Conservation (phyloP, 2,888 invertebrate genomes). For the Ceriagrion tenellum region DNA sequence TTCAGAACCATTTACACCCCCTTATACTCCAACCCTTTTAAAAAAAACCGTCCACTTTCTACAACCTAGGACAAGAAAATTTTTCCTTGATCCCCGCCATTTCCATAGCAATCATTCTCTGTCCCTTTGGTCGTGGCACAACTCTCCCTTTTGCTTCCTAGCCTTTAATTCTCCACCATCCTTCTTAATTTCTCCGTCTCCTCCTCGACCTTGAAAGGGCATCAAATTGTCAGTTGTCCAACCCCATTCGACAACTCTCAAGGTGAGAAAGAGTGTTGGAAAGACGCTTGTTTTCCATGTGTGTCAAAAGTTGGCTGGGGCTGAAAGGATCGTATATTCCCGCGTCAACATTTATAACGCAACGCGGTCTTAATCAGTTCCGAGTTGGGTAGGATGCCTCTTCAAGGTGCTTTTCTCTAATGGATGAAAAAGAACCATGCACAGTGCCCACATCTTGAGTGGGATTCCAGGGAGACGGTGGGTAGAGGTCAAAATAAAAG, state of each 20-base stretch:
- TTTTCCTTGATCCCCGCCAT: neutral
- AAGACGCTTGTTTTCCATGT: neutral
- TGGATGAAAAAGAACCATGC: too few relatives aligned
- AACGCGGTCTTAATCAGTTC: too few relatives aligned
- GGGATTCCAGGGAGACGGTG: too few relatives aligned
- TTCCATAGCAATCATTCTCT: conserved; percentile 15
- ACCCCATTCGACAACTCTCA: neutral
- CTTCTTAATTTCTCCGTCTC: neutral
- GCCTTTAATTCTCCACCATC: neutral
- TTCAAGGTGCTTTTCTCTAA: too few relatives aligned
- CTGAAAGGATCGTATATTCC: neutral
- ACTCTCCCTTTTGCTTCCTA: neutral
- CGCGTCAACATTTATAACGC: too few relatives aligned
- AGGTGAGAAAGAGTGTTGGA: neutral
- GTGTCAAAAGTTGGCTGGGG: neutral
- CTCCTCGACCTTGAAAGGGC: neutral
- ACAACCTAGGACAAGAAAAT: neutral
- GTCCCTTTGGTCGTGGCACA: neutral
- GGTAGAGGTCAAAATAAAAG: too few relatives aligned
- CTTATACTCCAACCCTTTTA: neutral
- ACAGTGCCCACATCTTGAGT: too few relatives aligned
- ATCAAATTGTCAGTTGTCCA: neutral
- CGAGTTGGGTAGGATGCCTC: too few relatives aligned
- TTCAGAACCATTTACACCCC: neutral
- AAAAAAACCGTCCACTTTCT: neutral